These are phyloP conservation scores for Sparus aurata DNA, from an alignment of 2,797 vertebrate species.

Conservation along the genomic window DNA sequence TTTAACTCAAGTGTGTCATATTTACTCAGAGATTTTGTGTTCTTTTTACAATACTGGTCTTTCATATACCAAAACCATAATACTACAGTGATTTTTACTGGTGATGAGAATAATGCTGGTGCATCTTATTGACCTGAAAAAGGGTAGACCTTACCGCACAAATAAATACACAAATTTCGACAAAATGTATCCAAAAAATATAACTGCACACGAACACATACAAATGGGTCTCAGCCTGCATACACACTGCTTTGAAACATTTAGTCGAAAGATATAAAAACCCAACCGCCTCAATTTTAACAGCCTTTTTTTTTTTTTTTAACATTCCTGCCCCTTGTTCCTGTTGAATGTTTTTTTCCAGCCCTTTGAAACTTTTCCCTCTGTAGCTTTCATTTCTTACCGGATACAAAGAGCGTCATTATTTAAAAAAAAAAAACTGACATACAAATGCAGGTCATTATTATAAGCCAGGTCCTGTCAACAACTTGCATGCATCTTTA, in stretches of 20 bases:
- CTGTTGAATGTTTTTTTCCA: neutral
- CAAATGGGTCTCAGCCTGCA: neutral
- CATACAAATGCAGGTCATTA: constrained; percentile 44
- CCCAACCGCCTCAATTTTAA: neutral
- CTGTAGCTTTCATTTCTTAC: constrained; percentile 1
- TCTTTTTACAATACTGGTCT: neutral
- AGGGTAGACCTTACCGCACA: neutral
- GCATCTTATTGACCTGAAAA: neutral
- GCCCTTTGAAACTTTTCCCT: constrained; percentile 17
- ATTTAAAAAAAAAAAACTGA: neutral
- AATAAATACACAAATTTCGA: neutral
- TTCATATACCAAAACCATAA: neutral
- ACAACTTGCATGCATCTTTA: constrained; percentile 41
- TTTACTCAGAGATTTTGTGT: no score
- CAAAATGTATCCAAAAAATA: neutral
- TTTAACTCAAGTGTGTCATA: no score
- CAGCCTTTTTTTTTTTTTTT: neutral
- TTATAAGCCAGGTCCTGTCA: constrained; percentile 24
- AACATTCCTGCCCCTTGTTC: neutral
- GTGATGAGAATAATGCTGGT: neutral
- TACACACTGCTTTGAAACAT: neutral
- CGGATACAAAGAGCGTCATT: neutral
- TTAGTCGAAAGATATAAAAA: neutral
- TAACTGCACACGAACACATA: neutral
- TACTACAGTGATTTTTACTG: neutral